Percentiles rank a stretch among this genome's conserved stretches.
Conservation (phyloP, 2,797 vertebrate species). For the Gymnodraco acuticeps region DNA sequence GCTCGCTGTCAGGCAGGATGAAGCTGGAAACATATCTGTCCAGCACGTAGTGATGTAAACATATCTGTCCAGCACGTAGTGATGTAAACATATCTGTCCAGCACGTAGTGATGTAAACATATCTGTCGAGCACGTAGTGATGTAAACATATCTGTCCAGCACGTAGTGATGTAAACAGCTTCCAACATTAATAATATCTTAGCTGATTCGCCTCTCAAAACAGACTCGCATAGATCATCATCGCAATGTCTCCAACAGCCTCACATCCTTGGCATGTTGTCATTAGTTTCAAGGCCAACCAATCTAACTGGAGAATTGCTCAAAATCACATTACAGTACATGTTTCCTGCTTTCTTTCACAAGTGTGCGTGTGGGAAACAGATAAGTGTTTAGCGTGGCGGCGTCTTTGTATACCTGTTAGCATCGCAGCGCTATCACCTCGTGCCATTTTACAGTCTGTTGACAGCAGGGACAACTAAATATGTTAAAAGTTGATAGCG, state of each 20-base stretch:
- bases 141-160: not conserved
- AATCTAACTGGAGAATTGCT: conserved; percentile 16
- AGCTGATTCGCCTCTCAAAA: conserved; percentile 20
- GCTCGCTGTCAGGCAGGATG: not conserved
- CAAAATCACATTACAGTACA: not conserved
- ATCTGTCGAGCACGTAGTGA: not conserved
- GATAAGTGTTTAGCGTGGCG: conserved; percentile 41
- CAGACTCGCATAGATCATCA: conserved; percentile 24
- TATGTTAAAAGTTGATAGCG: conserved; percentile 33
- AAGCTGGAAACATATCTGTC: not conserved
- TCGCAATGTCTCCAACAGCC: conserved; percentile 15
- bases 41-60: not conserved
- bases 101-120: not conserved
- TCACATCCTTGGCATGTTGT: conserved; percentile 22
- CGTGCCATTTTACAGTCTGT: conserved; percentile 43
- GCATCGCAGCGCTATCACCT: conserved; percentile 46
- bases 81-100: conserved; percentile 5
- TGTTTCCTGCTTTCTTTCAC: conserved; percentile 1
- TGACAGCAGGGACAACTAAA: conserved; percentile 56
- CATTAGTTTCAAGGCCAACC: conserved; percentile 33
- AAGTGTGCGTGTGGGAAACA: conserved; percentile 21
- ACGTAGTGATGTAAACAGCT: not conserved
- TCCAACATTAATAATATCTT: not conserved
- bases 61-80: not conserved
- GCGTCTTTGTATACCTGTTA: conserved; percentile 51